Evolutionary conservation across 35 echinoderm and acorn worm species (phyloP).

Genomic region (Diadema setosum): DNA sequence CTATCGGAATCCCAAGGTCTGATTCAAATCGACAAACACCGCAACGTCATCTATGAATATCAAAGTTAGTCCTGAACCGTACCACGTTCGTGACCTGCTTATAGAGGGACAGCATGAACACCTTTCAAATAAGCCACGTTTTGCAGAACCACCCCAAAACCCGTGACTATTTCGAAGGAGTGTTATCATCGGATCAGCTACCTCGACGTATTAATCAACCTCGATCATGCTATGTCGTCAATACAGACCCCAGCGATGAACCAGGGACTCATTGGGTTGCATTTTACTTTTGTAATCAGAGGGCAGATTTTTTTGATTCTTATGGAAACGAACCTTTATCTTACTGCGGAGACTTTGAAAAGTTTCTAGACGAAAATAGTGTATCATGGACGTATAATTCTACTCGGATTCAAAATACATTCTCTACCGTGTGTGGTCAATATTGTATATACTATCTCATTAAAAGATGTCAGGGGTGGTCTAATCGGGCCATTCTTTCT

Average conservation of each 20-base stretch:
- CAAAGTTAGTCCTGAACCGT: neutral
- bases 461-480: neutral
- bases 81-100: neutral
- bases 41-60: constrained; percentile 29
- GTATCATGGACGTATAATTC: neutral
- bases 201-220: neutral
- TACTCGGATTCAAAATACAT: neutral
- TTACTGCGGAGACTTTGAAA: neutral
- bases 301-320: constrained; percentile 31
- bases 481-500: neutral
- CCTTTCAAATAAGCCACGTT: neutral
- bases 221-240: neutral
- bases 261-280: constrained; percentile 19
- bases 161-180: neutral
- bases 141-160: neutral
- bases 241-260: constrained; percentile 10
- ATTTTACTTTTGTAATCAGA: constrained; percentile 5
- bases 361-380: neutral
- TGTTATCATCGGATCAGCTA: neutral
- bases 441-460: no score
- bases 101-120: constrained; percentile 9
- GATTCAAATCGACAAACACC: constrained; percentile 13
- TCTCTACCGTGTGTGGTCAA: no score
- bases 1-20: neutral
- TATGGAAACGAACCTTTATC: neutral